Percentiles rank a stretch among this genome's conserved stretches.
phyloP scores from a whole-genome alignment of 2,113 vertebrate genomes.

The Eonycteris spelaea region DNA sequence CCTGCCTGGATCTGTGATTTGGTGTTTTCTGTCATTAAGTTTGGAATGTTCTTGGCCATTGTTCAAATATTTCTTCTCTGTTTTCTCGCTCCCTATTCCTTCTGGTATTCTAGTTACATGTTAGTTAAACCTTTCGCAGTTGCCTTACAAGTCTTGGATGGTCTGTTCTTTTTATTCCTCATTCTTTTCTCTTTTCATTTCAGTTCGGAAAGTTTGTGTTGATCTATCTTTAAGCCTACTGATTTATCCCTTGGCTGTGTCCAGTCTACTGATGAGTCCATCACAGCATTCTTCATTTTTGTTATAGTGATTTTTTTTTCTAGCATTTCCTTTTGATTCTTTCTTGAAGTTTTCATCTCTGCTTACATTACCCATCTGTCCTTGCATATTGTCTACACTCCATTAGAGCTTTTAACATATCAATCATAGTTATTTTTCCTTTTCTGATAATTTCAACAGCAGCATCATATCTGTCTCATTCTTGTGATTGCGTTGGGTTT shows the following conservation, averaged over 20 bases:
- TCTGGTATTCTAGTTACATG: neutral
- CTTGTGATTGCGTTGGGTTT: neutral
- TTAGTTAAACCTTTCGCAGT: neutral
- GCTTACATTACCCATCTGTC: neutral
- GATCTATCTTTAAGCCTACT: neutral
- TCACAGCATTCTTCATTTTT: neutral
- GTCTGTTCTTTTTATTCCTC: neutral
- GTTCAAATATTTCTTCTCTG: neutral
- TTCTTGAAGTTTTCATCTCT: neutral
- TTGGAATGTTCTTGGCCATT: neutral
- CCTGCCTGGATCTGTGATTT: neutral
- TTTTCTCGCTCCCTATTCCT: neutral
- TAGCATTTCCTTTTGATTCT: neutral
- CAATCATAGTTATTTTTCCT: neutral
- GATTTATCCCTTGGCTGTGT: neutral
- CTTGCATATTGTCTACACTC: neutral
- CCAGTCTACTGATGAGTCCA: neutral
- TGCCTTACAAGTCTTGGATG: neutral
- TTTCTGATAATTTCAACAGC: conserved; percentile 7
- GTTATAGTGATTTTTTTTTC: neutral
- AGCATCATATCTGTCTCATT: neutral
- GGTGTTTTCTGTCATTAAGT: neutral
- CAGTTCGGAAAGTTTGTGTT: neutral
- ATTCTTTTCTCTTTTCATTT: neutral
- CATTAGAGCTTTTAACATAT: neutral